Evolutionary conservation across 2,888 invertebrate genomes (phyloP).

Genomic region (Sphinx pinastri): DNA sequence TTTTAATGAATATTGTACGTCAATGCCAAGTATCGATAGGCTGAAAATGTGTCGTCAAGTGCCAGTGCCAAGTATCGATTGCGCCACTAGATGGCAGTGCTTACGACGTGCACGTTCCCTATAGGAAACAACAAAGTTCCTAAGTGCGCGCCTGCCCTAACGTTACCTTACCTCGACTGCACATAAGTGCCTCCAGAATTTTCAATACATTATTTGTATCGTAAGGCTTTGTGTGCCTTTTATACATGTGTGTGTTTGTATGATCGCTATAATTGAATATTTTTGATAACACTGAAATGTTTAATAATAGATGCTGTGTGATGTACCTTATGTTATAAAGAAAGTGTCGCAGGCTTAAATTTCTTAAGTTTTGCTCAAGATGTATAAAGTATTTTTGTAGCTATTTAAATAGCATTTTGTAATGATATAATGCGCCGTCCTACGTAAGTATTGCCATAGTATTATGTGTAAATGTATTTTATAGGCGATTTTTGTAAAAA

Average conservation of each 20-base stretch:
- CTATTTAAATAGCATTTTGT: conserved; percentile 13
- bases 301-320: not conserved
- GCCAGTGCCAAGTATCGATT: no score
- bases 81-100: no score
- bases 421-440: conserved; percentile 29
- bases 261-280: not conserved
- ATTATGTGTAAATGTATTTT: conserved; percentile 13
- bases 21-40: no score
- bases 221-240: conserved; percentile 7
- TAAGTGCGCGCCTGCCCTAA: not conserved
- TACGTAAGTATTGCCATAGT: conserved; percentile 28
- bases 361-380: conserved; percentile 5
- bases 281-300: conserved; percentile 6
- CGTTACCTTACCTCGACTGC: not conserved
- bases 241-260: not conserved
- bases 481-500: conserved; percentile 4
- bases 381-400: conserved; percentile 11
- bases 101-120: no score
- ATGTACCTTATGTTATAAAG: not conserved
- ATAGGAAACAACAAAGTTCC: not conserved
- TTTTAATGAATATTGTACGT: no score
- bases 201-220: not conserved
- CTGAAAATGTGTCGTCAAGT: no score
- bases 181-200: conserved; percentile 2
- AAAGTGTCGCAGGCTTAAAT: conserved; percentile 11